Percentiles rank a stretch among this genome's conserved stretches.
Evolutionary conservation across 1,140 invertebrate genomes (phyloP).

Genomic region (Ruditapes philippinarum): DNA sequence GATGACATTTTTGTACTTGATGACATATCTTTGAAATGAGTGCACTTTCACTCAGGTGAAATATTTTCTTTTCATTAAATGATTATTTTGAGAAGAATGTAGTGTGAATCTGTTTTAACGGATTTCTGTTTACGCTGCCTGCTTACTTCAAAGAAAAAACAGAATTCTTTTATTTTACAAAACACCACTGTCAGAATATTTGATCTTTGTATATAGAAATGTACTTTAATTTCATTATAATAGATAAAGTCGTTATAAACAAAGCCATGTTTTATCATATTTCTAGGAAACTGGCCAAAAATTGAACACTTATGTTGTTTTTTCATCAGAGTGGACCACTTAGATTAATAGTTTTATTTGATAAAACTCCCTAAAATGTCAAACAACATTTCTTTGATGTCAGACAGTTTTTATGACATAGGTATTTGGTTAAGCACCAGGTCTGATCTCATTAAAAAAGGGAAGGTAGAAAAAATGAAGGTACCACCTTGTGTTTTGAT

Average conservation of each 20-base stretch:
- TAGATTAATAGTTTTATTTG: neutral
- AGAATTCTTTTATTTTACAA: neutral
- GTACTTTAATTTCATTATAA: conserved; percentile 3
- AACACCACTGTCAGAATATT: neutral
- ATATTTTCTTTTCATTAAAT: neutral
- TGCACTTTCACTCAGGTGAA: neutral
- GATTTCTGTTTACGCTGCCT: neutral
- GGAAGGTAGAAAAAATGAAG: neutral
- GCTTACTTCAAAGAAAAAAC: neutral
- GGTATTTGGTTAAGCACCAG: neutral
- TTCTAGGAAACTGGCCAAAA: conserved; percentile 15
- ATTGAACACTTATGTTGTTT: neutral
- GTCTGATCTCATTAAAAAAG: conserved; percentile 1
- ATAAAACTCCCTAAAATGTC: conserved; percentile 21
- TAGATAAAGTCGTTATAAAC: neutral
- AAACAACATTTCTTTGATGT: conserved; percentile 37
- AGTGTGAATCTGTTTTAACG: no score
- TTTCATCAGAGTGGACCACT: neutral
- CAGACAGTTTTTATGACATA: neutral
- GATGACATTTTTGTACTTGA: no score
- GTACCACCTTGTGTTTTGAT: neutral
- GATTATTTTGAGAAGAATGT: no score
- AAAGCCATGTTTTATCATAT: neutral
- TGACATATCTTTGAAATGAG: no score
- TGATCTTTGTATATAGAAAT: neutral